A percentile compares a stretch with the other conserved stretches of the same genome.
These are phyloP conservation scores for Caerostris darwini DNA, from an alignment of 1,140 invertebrate genomes.

Conservation along the genomic window DNA sequence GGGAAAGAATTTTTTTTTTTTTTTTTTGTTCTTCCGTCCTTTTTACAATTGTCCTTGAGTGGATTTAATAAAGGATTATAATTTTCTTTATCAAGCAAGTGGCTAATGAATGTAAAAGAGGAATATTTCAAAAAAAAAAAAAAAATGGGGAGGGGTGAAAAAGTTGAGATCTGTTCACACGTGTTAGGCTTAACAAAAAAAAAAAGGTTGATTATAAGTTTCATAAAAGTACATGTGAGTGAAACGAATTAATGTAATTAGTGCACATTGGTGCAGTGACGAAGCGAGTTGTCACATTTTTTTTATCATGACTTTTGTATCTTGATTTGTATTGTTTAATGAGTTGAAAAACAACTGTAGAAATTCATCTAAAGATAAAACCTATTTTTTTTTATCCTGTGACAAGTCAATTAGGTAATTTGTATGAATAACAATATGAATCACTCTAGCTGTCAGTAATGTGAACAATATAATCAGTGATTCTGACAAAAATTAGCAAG, in stretches of 20 bases:
- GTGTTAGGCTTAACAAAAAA: not conserved
- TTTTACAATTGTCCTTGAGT: not conserved
- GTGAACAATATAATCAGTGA: too few relatives aligned
- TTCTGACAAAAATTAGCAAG: too few relatives aligned
- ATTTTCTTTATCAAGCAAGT: slow-evolving; percentile 21
- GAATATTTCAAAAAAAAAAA: not conserved
- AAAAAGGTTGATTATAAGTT: not conserved
- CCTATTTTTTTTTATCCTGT: too few relatives aligned
- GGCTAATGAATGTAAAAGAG: slow-evolving; percentile 14
- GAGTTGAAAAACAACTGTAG: too few relatives aligned
- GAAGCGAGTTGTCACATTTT: not conserved
- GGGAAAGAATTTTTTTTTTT: not conserved
- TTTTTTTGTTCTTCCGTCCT: not conserved
- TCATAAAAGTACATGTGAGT: not conserved
- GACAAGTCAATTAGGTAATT: too few relatives aligned
- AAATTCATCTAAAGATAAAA: too few relatives aligned
- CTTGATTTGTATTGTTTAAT: not conserved
- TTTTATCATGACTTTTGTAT: not conserved
- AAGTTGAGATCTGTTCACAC: not conserved
- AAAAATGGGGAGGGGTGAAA: not conserved
- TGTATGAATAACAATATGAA: too few relatives aligned
- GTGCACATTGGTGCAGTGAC: not conserved
- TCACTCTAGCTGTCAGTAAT: too few relatives aligned
- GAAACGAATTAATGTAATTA: slow-evolving; percentile 29
- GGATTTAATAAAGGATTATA: slow-evolving; percentile 33